These are phyloP conservation scores for Callyntrura sp. DNA, from an alignment of 2,888 invertebrate species.

Conservation along the genomic window DNA sequence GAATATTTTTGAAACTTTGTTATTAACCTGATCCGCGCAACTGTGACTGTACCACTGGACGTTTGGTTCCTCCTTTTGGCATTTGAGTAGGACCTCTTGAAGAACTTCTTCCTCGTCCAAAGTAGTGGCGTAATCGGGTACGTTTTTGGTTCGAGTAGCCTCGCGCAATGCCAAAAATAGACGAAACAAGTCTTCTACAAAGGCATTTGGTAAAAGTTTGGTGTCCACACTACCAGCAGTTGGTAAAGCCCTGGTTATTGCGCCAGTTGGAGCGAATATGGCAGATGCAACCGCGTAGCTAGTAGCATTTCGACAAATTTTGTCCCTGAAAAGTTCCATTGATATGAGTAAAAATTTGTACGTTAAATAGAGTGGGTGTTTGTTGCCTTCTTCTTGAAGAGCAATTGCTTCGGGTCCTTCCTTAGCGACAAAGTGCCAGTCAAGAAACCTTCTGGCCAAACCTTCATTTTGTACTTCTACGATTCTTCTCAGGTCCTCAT, in stretches of 20 bases:
- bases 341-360: slow-evolving; percentile 33
- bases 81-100: too few relatives aligned
- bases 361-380: not conserved
- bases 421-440: slow-evolving; percentile 35
- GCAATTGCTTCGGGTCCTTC: not conserved
- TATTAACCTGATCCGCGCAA: too few relatives aligned
- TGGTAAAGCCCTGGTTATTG: not conserved
- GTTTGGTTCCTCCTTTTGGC: too few relatives aligned
- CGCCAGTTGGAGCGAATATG: slow-evolving; percentile 11
- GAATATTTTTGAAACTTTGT: too few relatives aligned
- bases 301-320: slow-evolving; percentile 52
- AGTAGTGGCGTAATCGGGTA: too few relatives aligned
- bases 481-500: not conserved
- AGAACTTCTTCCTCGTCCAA: too few relatives aligned
- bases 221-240: not conserved
- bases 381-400: not conserved
- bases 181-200: slow-evolving; percentile 19
- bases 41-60: too few relatives aligned
- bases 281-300: slow-evolving; percentile 1
- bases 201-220: slow-evolving; percentile 15
- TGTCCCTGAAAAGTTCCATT: slow-evolving; percentile 49
- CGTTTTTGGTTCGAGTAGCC: too few relatives aligned
- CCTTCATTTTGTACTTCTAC: slow-evolving; percentile 48
- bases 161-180: slow-evolving; percentile 44
- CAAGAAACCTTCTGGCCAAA: slow-evolving; percentile 22